Evolutionary conservation across 2,113 vertebrate species (phyloP), one percentile per base, ranked within the genome.

Genomic region (Struthidea cinerea): DNA sequence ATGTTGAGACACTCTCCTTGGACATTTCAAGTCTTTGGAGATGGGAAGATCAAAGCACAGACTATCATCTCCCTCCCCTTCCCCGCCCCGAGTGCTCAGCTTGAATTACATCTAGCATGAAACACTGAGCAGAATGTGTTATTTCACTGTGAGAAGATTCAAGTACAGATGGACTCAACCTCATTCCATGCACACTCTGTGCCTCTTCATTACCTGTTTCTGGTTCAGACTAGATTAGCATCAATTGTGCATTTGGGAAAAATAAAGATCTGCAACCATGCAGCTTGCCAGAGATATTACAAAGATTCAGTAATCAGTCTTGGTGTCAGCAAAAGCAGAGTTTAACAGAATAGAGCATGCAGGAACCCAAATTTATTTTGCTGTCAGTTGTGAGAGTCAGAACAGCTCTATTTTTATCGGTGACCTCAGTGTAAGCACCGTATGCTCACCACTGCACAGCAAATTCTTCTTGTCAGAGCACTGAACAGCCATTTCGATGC

Each of bases 11-110:
- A n/a, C 68, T 61, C 37, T 39, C 32, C 65, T 80, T 67, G 78
- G 83, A 79, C 74, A 42, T 85, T 96, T 84, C 59, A 80, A 77
- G 68, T n/a, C 86, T 92, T 77, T 71, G 75, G 87, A 94, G 80
- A 92, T 13, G 35, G 89, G 68, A 89, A 88, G 63, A 95, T 94
- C 71, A 97, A 96, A 97, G 94, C 55, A 70, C 69, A 71, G 63
- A 77, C 55, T 93, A 50, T 50, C 65, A 74, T 46, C 37, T 89
- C 81, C 69, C 46, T 44, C 28, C 32, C 49, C 35, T 52, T 76
- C 37, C 42, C n/a, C 23, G 27, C 5, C 23, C 21, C 0, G 1
- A 52, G 46, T 63, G 63, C 76, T 83, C 10, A 1, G 24, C 81
- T 78, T 90, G 87, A 85, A 92, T 87, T 74, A 74, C 37, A 82